Base-by-base conservation (phyloP, 1,140 invertebrate species). In the Babylonia areolata region DNA sequence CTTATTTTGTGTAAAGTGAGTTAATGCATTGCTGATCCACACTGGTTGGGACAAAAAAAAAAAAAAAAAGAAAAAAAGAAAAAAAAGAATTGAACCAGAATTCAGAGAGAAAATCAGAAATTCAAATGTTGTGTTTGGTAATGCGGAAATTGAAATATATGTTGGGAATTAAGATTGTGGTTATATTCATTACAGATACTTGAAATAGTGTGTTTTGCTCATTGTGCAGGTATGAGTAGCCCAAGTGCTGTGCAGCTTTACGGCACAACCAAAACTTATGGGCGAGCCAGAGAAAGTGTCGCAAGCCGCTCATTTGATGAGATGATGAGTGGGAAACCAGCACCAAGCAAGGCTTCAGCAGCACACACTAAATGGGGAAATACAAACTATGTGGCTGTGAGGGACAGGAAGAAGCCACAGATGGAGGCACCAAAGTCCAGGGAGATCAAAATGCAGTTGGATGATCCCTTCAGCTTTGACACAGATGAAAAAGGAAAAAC, bases 341-440 rank as follows among this genome's bases (percentile, higher is more conserved):
- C 81, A 17, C 87, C 88, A 2, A 83, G 89, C 40, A 90, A 90
- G 87, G 89, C 90, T 42, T 85, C 89, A 33, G 54, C 87, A 37
- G 79, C 86, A 20, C 85, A 89, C 54, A 90, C 91, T n/a, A 91
- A 91, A 88, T 92, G 91, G 91, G 91, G 90, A 11, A 91, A 92
- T 37, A 89, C 91, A n/a, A 91, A 89, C 23, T 91, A 90, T 87
- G 88, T 87, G 28, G 81, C 90, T 33, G 81, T 91, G 2, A 86
- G 89, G 78, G 90, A 89, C 40, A 82, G 88, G 69, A 42, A 73
- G 78, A 85, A 75, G 46, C 20, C n/a, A 46, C 83, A 82, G 58
- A 31, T 84, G 17, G 88, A 85, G 40, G 85, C 88, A 71, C 84
- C 86, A 86, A 39, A 28, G 28, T 23, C 20, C 78, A 84, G 31